A percentile compares a stretch with the other conserved stretches of the same genome.
These are phyloP conservation scores for Physella acuta DNA, from an alignment of 1,140 invertebrate genomes.

Conservation along the genomic window DNA sequence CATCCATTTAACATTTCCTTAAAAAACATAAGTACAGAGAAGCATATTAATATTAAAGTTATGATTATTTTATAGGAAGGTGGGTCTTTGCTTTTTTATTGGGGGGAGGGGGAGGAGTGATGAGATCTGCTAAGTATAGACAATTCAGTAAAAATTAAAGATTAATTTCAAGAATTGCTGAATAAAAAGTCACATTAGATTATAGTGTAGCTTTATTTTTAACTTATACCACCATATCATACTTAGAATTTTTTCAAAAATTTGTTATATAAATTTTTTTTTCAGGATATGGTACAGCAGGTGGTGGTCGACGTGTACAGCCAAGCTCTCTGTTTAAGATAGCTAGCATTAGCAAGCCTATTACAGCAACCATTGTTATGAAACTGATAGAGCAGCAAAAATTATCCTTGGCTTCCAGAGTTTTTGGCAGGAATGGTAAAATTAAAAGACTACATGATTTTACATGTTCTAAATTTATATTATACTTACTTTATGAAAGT, in stretches of 20 bases:
- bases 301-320: slow-evolving; percentile 33
- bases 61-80: background rate
- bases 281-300: slow-evolving; percentile 45
- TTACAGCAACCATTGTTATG: slow-evolving; percentile 45
- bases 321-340: slow-evolving; percentile 40
- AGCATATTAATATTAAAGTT: background rate
- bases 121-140: too few species aligned
- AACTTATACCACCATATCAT: too few species aligned
- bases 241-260: too few species aligned
- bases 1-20: background rate
- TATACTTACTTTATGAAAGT: background rate
- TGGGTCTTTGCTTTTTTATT: too few species aligned
- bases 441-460: background rate
- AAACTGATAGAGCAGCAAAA: slow-evolving; percentile 33
- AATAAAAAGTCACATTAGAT: too few species aligned
- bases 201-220: too few species aligned
- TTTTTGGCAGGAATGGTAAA: slow-evolving; percentile 46
- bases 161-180: too few species aligned
- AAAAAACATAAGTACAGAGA: background rate
- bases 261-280: too few species aligned
- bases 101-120: too few species aligned
- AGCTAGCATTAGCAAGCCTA: slow-evolving; percentile 49
- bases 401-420: slow-evolving; percentile 33
- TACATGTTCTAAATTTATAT: background rate
- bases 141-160: too few species aligned